Conservation (phyloP, 2,888 invertebrate genomes). For the Scaptomyza parva region DNA sequence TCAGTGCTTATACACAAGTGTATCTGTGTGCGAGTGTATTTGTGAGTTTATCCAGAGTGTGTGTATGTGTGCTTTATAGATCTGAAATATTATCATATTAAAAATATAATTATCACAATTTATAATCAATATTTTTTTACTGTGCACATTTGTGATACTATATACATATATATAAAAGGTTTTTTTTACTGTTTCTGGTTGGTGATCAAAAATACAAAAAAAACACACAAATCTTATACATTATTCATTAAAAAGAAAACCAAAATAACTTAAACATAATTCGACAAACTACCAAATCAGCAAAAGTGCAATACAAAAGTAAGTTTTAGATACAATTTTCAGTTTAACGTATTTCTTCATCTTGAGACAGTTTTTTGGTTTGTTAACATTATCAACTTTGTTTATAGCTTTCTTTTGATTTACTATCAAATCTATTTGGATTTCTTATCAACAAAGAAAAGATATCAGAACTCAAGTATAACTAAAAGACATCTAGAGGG, state of each 20-base stretch:
- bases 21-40: conserved; percentile 5
- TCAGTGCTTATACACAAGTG: conserved; percentile 3
- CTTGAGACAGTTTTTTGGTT: not conserved
- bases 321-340: conserved; percentile 8
- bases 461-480: too few species aligned
- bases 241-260: conserved; percentile 1
- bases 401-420: not conserved
- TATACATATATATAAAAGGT: not conserved
- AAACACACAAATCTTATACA: conserved; percentile 1
- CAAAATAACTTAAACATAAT: not conserved
- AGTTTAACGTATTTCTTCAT: not conserved
- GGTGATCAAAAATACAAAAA: conserved; percentile 19
- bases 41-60: conserved; percentile 14
- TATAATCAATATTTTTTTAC: conserved; percentile 37
- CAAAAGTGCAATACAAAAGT: conserved; percentile 16
- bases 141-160: conserved; percentile 55
- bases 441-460: too few species aligned
- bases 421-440: too few species aligned
- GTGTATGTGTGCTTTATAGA: conserved; percentile 4
- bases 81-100: conserved; percentile 11
- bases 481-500: too few species aligned
- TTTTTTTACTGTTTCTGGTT: conserved; percentile 10
- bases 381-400: not conserved
- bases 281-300: not conserved
- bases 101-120: conserved; percentile 24